Conservation (phyloP, 2,113 vertebrate genomes). For the Anas platyrhynchos region DNA sequence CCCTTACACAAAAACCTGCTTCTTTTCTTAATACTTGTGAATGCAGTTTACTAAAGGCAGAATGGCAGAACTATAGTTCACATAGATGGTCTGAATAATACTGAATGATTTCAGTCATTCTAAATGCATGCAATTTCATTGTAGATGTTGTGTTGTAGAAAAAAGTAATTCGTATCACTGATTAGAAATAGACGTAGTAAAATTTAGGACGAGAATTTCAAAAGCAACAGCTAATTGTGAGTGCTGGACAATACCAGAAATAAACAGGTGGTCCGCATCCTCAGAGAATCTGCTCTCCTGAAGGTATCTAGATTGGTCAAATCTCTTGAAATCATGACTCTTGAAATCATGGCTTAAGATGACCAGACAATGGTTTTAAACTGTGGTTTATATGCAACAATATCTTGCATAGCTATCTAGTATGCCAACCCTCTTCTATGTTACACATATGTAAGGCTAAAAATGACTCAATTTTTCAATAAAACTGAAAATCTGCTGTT, state of each 20-base stretch:
- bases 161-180: background rate
- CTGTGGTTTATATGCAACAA: background rate
- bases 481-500: background rate
- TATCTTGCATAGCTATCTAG: background rate
- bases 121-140: background rate
- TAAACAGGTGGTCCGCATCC: background rate
- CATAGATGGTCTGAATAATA: conserved; percentile 22
- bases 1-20: background rate
- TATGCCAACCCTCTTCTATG: background rate
- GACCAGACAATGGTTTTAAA: background rate
- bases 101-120: background rate
- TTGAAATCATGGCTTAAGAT: background rate
- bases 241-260: background rate
- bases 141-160: background rate
- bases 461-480: background rate
- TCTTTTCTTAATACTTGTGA: background rate
- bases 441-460: background rate
- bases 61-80: background rate
- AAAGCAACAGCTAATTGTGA: background rate
- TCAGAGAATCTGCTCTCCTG: background rate
- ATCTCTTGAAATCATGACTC: background rate
- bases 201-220: background rate
- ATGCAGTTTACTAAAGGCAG: background rate
- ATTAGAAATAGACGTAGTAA: background rate
- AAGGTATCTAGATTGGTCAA: background rate